Percentiles rank a stretch among this genome's conserved stretches.
These are phyloP conservation scores for Drosophila willistoni DNA, from an alignment of 1,140 invertebrate species.

Conservation along the genomic window DNA sequence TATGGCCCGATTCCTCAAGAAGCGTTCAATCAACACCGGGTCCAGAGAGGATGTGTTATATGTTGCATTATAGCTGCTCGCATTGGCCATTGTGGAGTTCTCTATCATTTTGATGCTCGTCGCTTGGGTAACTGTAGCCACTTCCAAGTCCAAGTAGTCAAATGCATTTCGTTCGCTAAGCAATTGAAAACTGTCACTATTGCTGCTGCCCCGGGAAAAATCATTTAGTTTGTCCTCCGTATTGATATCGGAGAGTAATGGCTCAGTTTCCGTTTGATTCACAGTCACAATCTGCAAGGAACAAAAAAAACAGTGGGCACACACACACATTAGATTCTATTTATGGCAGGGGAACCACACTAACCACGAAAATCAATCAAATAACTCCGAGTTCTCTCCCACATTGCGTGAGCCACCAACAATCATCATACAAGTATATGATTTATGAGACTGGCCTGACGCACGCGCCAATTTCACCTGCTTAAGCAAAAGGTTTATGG, in stretches of 20 bases:
- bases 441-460: conserved; percentile 48
- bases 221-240: conserved; percentile 23
- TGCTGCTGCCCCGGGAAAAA: conserved; percentile 20
- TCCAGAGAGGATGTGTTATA: conserved; percentile 42
- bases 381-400: conserved; percentile 7
- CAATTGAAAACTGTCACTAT: conserved; percentile 31
- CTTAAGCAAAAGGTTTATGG: conserved; percentile 7
- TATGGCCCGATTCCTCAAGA: conserved; percentile 87
- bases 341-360: not conserved
- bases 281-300: conserved; percentile 60
- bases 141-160: conserved; percentile 51
- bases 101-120: conserved; percentile 13
- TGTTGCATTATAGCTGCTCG: conserved; percentile 16
- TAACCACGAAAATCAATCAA: conserved; percentile 26
- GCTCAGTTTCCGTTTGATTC: conserved; percentile 59
- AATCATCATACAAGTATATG: conserved; percentile 33
- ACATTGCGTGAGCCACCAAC: conserved; percentile 41
- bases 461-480: conserved; percentile 38
- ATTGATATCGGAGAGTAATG: conserved; percentile 9
- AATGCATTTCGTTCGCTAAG: conserved; percentile 46
- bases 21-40: conserved; percentile 84
- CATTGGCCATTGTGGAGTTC: conserved; percentile 38
- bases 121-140: conserved; percentile 10
- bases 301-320: conserved; percentile 22
- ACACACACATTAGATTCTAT: conserved; percentile 17